Conservation (phyloP, 1,140 invertebrate species). For the Streblospio benedicti region DNA sequence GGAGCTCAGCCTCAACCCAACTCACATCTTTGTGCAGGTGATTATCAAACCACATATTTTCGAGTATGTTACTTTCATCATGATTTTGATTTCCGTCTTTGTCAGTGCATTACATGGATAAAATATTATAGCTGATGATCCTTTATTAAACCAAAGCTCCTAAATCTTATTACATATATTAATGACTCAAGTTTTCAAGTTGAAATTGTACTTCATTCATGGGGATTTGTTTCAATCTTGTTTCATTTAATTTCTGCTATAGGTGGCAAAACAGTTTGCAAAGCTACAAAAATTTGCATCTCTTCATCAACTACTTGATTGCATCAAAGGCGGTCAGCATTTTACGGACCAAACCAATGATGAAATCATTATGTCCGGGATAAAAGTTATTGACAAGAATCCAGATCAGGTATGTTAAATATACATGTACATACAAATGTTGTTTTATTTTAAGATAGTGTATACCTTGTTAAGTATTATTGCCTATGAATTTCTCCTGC, state of each 20-base stretch:
- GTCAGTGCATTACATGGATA: too few relatives aligned
- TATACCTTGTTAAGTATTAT: too few relatives aligned
- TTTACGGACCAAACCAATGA: conserved; percentile 34
- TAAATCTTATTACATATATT: too few relatives aligned
- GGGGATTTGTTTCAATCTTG: conserved; percentile 6
- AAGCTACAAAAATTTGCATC: conserved; percentile 28
- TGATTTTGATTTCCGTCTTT: too few relatives aligned
- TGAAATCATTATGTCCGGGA: conserved; percentile 39
- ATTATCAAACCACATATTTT: too few relatives aligned
- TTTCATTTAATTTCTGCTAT: conserved; percentile 9
- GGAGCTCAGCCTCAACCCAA: conserved; percentile 28
- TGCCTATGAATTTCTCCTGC: neutral
- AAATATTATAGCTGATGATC: too few relatives aligned
- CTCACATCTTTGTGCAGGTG: too few relatives aligned
- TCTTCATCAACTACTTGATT: conserved; percentile 31
- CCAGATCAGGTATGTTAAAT: neutral
- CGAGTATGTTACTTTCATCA: too few relatives aligned
- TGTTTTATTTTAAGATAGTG: too few relatives aligned
- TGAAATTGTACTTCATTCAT: conserved; percentile 33
- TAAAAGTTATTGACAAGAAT: conserved; percentile 22
- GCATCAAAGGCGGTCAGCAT: conserved; percentile 25
- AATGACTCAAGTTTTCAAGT: conserved; percentile 38
- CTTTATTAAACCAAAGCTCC: too few relatives aligned
- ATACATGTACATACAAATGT: too few relatives aligned
- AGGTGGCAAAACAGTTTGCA: conserved; percentile 35